phyloP scores from a whole-genome alignment of 2,797 vertebrate species.

The Gymnothorax javanicus region DNA sequence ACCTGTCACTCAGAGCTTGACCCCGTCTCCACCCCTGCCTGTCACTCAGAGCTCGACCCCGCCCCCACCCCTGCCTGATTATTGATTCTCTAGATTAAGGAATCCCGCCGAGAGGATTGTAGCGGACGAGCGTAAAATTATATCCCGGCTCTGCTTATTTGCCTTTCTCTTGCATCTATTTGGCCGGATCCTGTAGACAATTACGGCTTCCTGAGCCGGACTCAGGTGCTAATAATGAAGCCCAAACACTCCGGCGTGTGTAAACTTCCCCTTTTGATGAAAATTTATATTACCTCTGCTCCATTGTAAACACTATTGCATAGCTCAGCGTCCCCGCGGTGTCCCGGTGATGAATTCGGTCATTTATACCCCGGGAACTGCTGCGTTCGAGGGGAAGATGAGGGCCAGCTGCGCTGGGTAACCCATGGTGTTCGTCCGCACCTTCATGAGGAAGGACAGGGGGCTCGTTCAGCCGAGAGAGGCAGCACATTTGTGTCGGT shows the following conservation, averaged over 20 bases:
- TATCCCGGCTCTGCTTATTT: conserved; percentile 86
- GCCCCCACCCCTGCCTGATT: conserved; percentile 74
- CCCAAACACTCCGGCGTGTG: conserved; percentile 91
- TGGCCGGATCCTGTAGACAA: conserved; percentile 86
- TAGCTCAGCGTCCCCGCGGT: conserved; percentile 92
- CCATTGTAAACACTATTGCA: conserved; percentile 92
- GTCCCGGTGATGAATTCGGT: conserved; percentile 98
- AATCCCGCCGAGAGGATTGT: conserved; percentile 84
- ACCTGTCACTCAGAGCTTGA: too few relatives aligned
- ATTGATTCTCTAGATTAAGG: conserved; percentile 87
- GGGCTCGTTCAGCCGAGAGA: conserved; percentile 87
- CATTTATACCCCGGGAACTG: conserved; percentile 82
- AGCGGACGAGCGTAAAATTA: conserved; percentile 91
- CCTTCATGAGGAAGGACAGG: conserved; percentile 82
- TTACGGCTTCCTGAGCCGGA: conserved; percentile 83
- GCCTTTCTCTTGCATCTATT: conserved; percentile 88
- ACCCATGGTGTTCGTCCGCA: conserved; percentile 82
- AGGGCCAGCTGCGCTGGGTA: conserved; percentile 85
- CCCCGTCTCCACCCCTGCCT: conserved; percentile 60
- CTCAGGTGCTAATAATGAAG: conserved; percentile 90
- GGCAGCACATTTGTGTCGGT: conserved; percentile 45
- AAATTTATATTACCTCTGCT: conserved; percentile 89
- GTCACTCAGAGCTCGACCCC: conserved; percentile 69
- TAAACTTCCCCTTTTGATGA: conserved; percentile 87
- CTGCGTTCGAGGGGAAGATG: conserved; percentile 53